Evolutionary conservation across 1,140 invertebrate species (phyloP).

Genomic region (Pristionchus pacificus): DNA sequence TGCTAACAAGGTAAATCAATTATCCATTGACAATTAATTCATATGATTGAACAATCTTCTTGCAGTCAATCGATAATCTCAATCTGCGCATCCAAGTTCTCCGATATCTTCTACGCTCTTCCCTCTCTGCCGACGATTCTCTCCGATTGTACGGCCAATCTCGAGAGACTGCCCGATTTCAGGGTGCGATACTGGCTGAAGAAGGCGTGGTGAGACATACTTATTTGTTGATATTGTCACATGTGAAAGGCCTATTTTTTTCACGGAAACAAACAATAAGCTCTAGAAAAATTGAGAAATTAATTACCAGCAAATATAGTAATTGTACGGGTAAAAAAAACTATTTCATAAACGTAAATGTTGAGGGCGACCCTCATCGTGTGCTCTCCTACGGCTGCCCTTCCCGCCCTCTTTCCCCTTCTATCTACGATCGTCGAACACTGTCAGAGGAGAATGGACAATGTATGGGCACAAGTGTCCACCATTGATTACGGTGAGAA

Average conservation of each 20-base stretch:
- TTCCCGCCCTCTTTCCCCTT: slow-evolving; percentile 22
- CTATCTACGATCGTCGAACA: slow-evolving; percentile 22
- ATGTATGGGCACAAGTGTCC: slow-evolving; percentile 37
- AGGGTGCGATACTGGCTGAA: slow-evolving; percentile 45
- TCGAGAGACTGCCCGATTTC: slow-evolving; percentile 43
- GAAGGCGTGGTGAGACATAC: slow-evolving; percentile 37
- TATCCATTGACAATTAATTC: too few relatives aligned
- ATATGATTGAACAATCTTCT: too few relatives aligned
- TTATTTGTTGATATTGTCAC: background rate
- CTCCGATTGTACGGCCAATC: slow-evolving; percentile 6
- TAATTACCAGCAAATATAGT: too few relatives aligned
- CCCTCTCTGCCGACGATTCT: slow-evolving; percentile 26
- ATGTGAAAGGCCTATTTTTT: slow-evolving; percentile 38
- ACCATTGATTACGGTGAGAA: slow-evolving; percentile 30
- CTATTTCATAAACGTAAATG: too few relatives aligned
- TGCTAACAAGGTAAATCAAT: too few relatives aligned
- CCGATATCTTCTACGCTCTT: slow-evolving; percentile 29
- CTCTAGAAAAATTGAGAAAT: too few relatives aligned
- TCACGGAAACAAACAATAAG: too few relatives aligned
- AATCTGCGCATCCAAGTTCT: slow-evolving; percentile 14
- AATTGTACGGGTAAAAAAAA: too few relatives aligned
- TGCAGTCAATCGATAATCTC: slow-evolving; percentile 13
- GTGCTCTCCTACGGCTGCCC: background rate
- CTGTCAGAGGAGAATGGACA: slow-evolving; percentile 32
- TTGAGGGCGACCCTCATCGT: too few relatives aligned